Evolutionary conservation across 2,797 vertebrate genomes (phyloP), one percentile per base, ranked within the genome.

Genomic region (Xiphophorus birchmanni): DNA sequence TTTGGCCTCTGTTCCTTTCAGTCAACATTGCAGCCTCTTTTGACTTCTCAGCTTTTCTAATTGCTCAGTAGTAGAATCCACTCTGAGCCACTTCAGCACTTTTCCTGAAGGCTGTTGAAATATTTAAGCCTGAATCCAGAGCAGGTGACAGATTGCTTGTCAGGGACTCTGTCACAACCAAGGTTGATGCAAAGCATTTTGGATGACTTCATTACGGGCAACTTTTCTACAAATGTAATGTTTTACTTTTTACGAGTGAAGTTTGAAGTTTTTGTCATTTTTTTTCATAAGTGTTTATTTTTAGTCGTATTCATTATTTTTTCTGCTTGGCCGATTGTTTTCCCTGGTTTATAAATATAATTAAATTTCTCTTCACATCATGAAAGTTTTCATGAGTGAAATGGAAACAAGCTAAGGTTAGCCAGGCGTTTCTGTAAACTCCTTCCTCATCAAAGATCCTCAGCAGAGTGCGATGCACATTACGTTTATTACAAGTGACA

Each of bases 51-150:
- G 72, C 84, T 45, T 32, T 85, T 93, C 91, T 95, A 94, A 95
- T 95, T 94, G 91, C 93, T 89, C 88, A 93, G 92, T 85, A 80
- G 87, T 78, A 77, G 86, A 92, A 93, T 93, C 93, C 86, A 78
- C 89, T 75, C 78, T 18, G 65, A 86, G 88, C 93, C 80, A 76
- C 86, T 87, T 95, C 94, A 94, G 94, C 94, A 93, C 86, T 93
- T 95, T 93, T 91, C 83, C 84, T 88, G 79, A 85, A 81, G 86
- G 87, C 87, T 91, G 86, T 72, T 91, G 85, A 95, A 94, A 94
- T 94, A 93, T 94, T 94, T 90, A 94, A 93, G 86, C 56, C 81
- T 80, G 74, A 89, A 87, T 86, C 80, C 81, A 85, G 86, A 79
- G 84, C 54, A 69, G 79, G 86, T 91, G 90, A 91, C 91, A 87